These are phyloP conservation scores for Mixornis gularis DNA, from an alignment of 2,113 vertebrate genomes.

Conservation along the genomic window DNA sequence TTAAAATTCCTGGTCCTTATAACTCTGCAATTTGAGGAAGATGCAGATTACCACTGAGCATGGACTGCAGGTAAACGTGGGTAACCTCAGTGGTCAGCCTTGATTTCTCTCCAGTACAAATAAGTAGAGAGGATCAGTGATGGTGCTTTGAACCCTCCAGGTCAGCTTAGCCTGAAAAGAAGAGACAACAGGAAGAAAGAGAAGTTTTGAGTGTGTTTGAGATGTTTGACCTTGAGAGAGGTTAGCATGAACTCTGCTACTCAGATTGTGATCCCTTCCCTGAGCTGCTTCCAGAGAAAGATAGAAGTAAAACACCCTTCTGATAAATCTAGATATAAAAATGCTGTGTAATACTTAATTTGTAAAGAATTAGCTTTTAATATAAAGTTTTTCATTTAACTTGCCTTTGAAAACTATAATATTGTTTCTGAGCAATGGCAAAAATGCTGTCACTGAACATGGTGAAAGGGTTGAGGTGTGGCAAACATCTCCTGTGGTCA, in stretches of 20 bases:
- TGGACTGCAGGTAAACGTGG: not conserved
- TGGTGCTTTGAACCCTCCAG: not conserved
- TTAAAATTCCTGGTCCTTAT: not conserved
- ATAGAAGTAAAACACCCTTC: not conserved
- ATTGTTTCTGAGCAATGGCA: not conserved
- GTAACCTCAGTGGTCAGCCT: not conserved
- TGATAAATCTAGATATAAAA: not conserved
- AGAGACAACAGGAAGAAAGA: not conserved
- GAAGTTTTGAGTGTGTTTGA: not conserved
- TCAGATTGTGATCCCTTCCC: not conserved
- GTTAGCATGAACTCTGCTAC: accelerated
- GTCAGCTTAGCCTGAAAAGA: not conserved
- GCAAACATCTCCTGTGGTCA: not conserved
- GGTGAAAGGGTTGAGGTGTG: not conserved
- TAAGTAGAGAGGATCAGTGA: not conserved
- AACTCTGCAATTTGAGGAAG: not conserved
- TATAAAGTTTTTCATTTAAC: not conserved
- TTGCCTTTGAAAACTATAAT: not conserved
- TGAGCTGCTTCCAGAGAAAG: not conserved
- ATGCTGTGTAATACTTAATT: not conserved
- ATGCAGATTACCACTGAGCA: not conserved
- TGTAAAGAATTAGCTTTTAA: not conserved
- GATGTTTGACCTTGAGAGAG: not conserved
- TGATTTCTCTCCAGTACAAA: not conserved
- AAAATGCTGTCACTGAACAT: not conserved